These are phyloP conservation scores for Pempheris klunzingeri DNA, from an alignment of 2,797 vertebrate species.

Conservation along the genomic window DNA sequence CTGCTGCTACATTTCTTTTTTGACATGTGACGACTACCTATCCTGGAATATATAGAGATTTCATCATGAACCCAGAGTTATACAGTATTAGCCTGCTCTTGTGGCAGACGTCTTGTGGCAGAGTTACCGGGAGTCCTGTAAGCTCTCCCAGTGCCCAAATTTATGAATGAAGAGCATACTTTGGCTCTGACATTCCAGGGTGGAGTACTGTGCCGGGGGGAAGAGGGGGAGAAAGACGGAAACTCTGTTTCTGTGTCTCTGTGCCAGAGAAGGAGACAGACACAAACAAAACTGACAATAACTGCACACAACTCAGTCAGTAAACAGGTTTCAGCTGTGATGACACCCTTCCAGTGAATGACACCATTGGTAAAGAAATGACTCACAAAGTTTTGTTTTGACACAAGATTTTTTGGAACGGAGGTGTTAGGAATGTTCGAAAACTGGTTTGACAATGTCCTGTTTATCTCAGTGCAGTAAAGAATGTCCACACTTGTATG, in stretches of 20 bases:
- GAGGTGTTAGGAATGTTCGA: constrained; percentile 73
- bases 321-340: constrained; percentile 45
- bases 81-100: constrained; percentile 22
- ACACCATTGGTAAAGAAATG: constrained; percentile 34
- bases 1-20: constrained; percentile 11
- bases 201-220: constrained; percentile 13
- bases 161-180: constrained; percentile 52
- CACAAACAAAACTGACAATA: constrained; percentile 34
- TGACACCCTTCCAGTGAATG: constrained; percentile 32
- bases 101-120: background rate
- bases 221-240: background rate
- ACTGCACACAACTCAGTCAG: constrained; percentile 7
- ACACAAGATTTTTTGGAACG: constrained; percentile 57
- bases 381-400: constrained; percentile 36
- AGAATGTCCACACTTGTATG: background rate
- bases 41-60: background rate
- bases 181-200: constrained; percentile 24
- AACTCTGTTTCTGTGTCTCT: background rate
- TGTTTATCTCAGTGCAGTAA: constrained; percentile 19
- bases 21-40: constrained; percentile 15
- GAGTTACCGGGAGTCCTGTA: constrained; percentile 16
- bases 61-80: background rate
- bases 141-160: constrained; percentile 6
- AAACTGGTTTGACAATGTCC: constrained; percentile 72
- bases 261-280: background rate